A percentile compares a stretch with the other conserved stretches of the same genome.
phyloP scores from a whole-genome alignment of 2,797 vertebrate species.

The Mareca penelope region DNA sequence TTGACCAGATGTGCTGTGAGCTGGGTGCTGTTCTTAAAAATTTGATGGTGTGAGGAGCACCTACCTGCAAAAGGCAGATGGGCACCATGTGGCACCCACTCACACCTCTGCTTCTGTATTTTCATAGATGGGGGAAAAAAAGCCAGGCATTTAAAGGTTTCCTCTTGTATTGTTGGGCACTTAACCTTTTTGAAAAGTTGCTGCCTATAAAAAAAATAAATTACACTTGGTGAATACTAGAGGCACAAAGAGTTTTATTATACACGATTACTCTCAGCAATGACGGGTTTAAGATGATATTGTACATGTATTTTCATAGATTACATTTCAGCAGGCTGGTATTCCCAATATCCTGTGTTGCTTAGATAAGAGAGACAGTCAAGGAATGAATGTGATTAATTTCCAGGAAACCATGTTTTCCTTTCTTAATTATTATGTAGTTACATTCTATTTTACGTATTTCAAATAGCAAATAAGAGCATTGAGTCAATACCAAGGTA shows the following conservation, averaged over 20 bases:
- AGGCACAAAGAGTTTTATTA: neutral
- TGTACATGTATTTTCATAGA: neutral
- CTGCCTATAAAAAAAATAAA: neutral
- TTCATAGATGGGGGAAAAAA: neutral
- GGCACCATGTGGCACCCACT: neutral
- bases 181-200: neutral
- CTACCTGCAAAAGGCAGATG: neutral
- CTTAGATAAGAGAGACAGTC: neutral
- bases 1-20: neutral
- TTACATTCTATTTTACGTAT: neutral
- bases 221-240: neutral
- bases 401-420: neutral
- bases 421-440: slow-evolving; percentile 3
- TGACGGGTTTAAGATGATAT: neutral
- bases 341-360: neutral
- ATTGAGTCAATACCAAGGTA: neutral
- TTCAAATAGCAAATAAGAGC: neutral
- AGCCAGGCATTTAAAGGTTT: neutral
- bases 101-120: neutral
- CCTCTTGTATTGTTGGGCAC: neutral
- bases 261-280: neutral
- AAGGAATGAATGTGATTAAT: neutral
- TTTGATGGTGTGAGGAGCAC: neutral
- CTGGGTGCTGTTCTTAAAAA: neutral
- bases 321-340: neutral